Evolutionary conservation across 2,113 vertebrate genomes (phyloP).

Genomic region (Hypanus sabinus): DNA sequence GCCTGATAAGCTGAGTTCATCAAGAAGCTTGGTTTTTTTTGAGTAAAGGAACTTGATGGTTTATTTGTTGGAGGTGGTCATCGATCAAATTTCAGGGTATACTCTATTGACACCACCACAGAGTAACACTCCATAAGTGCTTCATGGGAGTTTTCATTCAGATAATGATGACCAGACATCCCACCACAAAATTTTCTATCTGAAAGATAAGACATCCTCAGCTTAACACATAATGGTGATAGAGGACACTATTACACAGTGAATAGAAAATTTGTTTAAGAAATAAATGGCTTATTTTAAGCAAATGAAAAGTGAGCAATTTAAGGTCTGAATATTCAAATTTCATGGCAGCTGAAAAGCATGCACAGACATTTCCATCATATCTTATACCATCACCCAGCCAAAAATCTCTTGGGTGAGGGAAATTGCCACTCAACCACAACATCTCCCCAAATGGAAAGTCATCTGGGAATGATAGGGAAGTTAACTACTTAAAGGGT

Average conservation of each 20-base stretch:
- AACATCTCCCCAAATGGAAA: too few species aligned
- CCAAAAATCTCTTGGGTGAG: neutral
- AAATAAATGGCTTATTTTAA: neutral
- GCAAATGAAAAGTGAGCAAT: neutral
- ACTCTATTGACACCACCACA: neutral
- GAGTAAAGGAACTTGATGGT: neutral
- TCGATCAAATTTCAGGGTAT: neutral
- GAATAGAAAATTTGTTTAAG: neutral
- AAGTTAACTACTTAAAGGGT: neutral
- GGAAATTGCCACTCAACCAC: neutral
- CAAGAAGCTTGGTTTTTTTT: too few species aligned
- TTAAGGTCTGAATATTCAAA: neutral
- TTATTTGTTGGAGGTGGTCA: neutral
- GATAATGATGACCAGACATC: neutral
- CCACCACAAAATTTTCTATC: neutral
- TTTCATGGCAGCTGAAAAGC: neutral
- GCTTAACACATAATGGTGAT: neutral
- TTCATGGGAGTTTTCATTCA: neutral
- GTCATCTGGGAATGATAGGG: neutral
- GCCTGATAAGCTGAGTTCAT: too few species aligned
- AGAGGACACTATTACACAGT: neutral
- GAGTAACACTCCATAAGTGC: neutral
- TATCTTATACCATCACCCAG: neutral
- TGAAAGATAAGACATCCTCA: neutral
- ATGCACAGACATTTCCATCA: neutral